These are phyloP conservation scores for Streptopelia turtur DNA, from an alignment of 2,797 vertebrate species.

Conservation along the genomic window DNA sequence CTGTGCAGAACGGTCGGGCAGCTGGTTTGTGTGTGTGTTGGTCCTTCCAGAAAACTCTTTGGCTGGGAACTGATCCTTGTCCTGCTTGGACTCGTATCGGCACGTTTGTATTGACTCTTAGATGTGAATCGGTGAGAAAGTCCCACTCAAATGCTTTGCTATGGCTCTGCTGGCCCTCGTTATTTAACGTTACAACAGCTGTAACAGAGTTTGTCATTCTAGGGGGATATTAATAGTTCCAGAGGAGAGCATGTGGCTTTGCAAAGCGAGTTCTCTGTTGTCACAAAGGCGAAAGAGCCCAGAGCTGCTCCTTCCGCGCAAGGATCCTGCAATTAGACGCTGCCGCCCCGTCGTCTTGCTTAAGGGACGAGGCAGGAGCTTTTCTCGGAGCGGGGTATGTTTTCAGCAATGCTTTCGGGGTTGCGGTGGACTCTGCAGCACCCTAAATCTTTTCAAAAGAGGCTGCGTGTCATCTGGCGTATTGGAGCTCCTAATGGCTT, in stretches of 20 bases:
- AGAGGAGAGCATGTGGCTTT: not conserved
- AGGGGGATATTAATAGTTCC: not conserved
- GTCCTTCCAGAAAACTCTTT: not conserved
- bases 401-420: not conserved
- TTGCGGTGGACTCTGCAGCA: not conserved
- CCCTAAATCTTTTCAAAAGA: not conserved
- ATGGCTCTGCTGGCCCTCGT: not conserved
- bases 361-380: not conserved
- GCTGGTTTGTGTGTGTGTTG: not conserved
- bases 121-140: not conserved
- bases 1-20: not conserved
- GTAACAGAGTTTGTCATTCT: not conserved
- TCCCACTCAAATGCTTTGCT: not conserved
- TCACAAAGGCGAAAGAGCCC: not conserved
- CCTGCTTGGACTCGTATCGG: not conserved
- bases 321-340: not conserved
- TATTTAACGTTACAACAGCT: not conserved
- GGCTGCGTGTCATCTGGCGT: not conserved
- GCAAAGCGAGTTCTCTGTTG: not conserved
- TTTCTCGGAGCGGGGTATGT: not conserved
- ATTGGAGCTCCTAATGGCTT: constrained; percentile 2
- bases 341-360: not conserved
- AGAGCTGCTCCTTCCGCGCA: not conserved
- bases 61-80: not conserved
- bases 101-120: not conserved